These are phyloP conservation scores for Hyposoter didymator DNA, from an alignment of 2,888 invertebrate species.

Conservation along the genomic window DNA sequence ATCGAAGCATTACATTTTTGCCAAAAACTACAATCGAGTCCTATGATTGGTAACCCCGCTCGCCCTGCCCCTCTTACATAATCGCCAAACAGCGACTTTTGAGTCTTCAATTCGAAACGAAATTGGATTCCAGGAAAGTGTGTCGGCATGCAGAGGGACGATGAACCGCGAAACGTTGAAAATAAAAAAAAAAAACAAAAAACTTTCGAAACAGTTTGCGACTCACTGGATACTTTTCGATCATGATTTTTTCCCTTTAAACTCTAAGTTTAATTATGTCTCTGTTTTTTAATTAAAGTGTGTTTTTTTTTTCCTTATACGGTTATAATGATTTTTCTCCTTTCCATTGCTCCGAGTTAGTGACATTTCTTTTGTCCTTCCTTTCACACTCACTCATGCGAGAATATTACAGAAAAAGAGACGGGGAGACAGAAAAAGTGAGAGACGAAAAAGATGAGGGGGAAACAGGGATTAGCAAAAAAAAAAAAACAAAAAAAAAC, in stretches of 20 bases:
- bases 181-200: background rate
- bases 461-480: constrained; percentile 5
- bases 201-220: constrained; percentile 7
- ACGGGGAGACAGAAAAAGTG: background rate
- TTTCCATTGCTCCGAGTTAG: constrained; percentile 19
- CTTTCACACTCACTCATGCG: constrained; percentile 39
- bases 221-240: constrained; percentile 44
- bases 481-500: background rate
- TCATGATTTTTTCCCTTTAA: constrained; percentile 42
- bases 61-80: constrained; percentile 26
- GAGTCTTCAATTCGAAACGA: background rate
- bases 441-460: background rate
- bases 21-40: constrained; percentile 52
- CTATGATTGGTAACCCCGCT: constrained; percentile 41
- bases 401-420: constrained; percentile 12
- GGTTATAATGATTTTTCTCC: constrained; percentile 2
- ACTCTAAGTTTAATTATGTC: constrained; percentile 43
- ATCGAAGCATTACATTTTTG: constrained; percentile 57
- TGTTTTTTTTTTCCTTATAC: constrained; percentile 9
- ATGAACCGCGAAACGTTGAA: constrained; percentile 2
- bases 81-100: constrained; percentile 2
- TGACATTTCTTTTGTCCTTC: constrained; percentile 10
- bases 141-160: constrained; percentile 13
- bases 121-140: background rate
- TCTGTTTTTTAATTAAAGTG: constrained; percentile 14